These are phyloP conservation scores for Sardina pilchardus DNA, from an alignment of 2,113 vertebrate genomes.

Conservation along the genomic window DNA sequence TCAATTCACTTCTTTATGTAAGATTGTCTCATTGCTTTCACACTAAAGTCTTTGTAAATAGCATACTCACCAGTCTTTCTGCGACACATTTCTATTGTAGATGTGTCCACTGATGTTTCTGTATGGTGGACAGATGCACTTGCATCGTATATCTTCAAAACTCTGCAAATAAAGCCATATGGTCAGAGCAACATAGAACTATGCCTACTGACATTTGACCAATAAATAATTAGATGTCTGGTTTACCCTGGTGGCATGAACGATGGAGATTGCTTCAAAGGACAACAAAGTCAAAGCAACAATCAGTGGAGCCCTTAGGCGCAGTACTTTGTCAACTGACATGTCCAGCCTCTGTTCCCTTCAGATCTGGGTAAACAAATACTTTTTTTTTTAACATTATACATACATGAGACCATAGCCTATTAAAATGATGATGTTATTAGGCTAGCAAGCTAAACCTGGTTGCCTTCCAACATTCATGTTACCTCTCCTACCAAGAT, in stretches of 20 bases:
- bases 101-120: conserved; percentile 89
- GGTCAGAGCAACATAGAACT: not conserved
- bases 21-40: not conserved
- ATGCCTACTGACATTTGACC: too few species aligned
- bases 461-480: too few species aligned
- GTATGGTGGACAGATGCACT: conserved; percentile 93
- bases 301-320: conserved; percentile 17
- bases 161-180: conserved; percentile 67
- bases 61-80: conserved; percentile 91
- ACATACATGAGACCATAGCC: too few species aligned
- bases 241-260: conserved; percentile 65
- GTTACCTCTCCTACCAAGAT: too few species aligned
- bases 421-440: too few species aligned
- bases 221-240: not conserved
- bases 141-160: conserved; percentile 92
- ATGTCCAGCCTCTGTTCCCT: not conserved
- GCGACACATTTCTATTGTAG: conserved; percentile 89
- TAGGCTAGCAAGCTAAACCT: too few species aligned
- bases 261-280: conserved; percentile 49
- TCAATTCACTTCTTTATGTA: not conserved
- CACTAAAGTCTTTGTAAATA: not conserved
- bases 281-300: conserved; percentile 46
- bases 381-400: not conserved
- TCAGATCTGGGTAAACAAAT: not conserved
- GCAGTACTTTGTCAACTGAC: not conserved